Evolutionary conservation across 1,140 invertebrate species (phyloP), one percentile per base, ranked within the genome.

Genomic region (Prorops nasuta): DNA sequence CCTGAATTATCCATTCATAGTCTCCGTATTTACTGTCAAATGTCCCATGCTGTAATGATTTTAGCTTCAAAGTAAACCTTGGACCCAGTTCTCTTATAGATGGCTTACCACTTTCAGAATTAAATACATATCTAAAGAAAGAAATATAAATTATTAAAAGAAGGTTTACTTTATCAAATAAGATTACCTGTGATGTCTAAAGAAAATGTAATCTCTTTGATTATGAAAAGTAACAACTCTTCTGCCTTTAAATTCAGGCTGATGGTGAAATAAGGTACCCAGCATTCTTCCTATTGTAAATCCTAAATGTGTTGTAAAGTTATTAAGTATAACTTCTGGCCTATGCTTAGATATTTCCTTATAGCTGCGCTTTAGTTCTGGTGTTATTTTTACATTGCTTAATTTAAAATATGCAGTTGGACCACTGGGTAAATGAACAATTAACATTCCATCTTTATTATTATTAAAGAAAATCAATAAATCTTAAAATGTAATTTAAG

Each of bases 171-270:
- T 24, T 20, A 9, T 14, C 2, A 18, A 2, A 31, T 37, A 16
- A 31, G 12, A 60, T 73, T 76, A 95, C 90, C 94, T 88, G 74
- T 99, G 96, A 78, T 99, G 95, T 44, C 97, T 84, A 66, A 99
- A 98, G 76, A 99, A 99, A 64, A 99, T 96, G 64, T 96, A 99
- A 80, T 99, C 97, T 51, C 97, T 81, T 71, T 99, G 97, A 80
- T 99, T 99, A 73, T 99, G 97, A 72, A 99, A 98, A 12, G 97
- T 98, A 12, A 96, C 92, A 2, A 88, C 94, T 56, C 96, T 81
- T 14, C 95, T 82, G 1, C 96, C 96, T 62, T 87, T 85, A 73
- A 97, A 99, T 66, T 98, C 85, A 1, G 97, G 96, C 66, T 96
- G 86, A 77, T 95, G 94, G 72, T 98, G 96, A 78, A 99, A 99